These are phyloP conservation scores for Aphis craccivora DNA, from an alignment of 1,140 invertebrate genomes.

Conservation along the genomic window DNA sequence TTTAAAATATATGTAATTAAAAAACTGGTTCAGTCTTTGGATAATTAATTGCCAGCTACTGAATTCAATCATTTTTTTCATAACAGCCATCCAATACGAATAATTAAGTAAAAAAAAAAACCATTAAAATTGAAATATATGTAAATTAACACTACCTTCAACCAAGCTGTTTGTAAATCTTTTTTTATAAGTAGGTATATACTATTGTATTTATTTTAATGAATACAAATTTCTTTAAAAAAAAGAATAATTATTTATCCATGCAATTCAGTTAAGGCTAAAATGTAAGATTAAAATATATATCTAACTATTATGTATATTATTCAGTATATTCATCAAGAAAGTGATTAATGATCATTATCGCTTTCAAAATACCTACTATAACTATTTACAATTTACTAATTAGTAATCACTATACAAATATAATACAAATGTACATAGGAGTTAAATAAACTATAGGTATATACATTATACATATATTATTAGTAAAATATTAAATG, in stretches of 20 bases:
- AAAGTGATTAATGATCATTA: slow-evolving; percentile 13
- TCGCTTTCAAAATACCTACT: neutral
- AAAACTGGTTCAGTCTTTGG: neutral
- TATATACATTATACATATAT: no score
- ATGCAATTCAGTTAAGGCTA: neutral
- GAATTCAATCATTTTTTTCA: neutral
- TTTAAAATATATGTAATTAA: neutral
- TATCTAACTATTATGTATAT: neutral
- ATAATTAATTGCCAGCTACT: neutral
- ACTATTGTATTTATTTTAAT: neutral
- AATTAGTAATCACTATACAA: neutral
- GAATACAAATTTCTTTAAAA: neutral
- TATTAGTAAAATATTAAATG: neutral
- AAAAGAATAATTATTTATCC: neutral
- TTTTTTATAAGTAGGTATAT: neutral
- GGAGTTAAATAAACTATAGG: neutral
- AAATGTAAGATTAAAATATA: neutral
- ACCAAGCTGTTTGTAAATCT: neutral
- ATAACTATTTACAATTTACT: neutral
- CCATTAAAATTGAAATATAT: neutral
- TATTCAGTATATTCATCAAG: neutral
- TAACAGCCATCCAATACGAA: neutral
- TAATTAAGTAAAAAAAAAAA: neutral
- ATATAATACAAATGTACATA: neutral
- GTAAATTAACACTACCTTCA: neutral